Evolutionary conservation across 2,888 invertebrate species (phyloP), one percentile per base, ranked within the genome.

Genomic region (Xanthia togata): DNA sequence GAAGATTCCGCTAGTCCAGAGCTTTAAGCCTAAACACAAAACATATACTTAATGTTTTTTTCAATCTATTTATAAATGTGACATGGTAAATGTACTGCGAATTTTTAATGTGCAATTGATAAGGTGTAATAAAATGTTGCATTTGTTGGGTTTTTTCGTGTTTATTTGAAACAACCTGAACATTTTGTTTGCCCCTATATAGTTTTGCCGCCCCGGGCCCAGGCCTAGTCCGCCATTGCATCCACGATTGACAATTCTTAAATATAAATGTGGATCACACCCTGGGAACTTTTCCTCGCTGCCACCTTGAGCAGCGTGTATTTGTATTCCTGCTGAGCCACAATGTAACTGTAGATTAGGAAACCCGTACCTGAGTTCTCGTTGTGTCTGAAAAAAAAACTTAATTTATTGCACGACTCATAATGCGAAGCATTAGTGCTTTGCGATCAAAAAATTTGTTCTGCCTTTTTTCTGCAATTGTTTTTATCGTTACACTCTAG

Each of bases 91-190:
- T 75, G 64, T 59, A 53, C 60, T 67, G 26, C 59, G 60, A 67
- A 57, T 70, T 60, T 72, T n/a, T 68, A 67, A 70, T 79, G 72
- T 78, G 67, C 76, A 72, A 70, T 71, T 83, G 23, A 86, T 78
- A 78, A 86, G 85, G 81, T 87, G 82, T 83, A 88, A 85, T 90
- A 88, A 90, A 90, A 83, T 79, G 83, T 85, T 87, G 84, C 78
- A 89, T 89, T 91, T 91, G 87, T 90, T 92, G 91, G 89, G 70
- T 55, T 44, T 87, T 87, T 65, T 76, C 1, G 63, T 68, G 59
- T 81, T 71, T 83, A 72, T 76, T 9, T 35, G 4, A 65, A 26
- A 23, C 6, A 11, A 47, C 17, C 14, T 17, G 3, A 53, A 53
- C 23, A 47, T 0, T 4, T 47, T 47, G 14, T 47, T 17, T 47